These are phyloP conservation scores for Chiloscyllium plagiosum DNA, from an alignment of 2,113 vertebrate species.

Conservation along the genomic window DNA sequence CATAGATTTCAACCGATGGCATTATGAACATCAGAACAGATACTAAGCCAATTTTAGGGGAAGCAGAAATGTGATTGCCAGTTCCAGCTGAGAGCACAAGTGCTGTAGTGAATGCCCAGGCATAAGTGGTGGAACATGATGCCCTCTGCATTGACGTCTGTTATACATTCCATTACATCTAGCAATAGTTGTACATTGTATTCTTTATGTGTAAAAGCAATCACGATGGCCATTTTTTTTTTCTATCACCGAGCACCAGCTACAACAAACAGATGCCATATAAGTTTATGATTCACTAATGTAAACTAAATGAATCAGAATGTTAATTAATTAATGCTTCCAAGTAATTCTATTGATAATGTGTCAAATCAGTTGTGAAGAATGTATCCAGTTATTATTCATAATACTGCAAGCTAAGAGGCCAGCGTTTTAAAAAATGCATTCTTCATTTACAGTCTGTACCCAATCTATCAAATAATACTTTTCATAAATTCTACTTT, in stretches of 20 bases:
- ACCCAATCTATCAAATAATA: constrained; percentile 76
- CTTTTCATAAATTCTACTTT: constrained; percentile 88
- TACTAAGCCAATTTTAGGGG: constrained; percentile 65
- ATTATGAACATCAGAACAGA: constrained; percentile 94
- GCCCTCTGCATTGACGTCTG: constrained; percentile 59
- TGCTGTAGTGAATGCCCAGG: constrained; percentile 52
- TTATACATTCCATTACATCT: constrained; percentile 65
- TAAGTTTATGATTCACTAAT: constrained; percentile 46
- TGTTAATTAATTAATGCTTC: constrained; percentile 67
- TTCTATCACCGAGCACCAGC: constrained; percentile 66
- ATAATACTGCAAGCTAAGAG: constrained; percentile 57
- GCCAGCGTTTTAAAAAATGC: constrained; percentile 44
- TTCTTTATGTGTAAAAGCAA: constrained; percentile 50
- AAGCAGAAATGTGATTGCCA: constrained; percentile 45
- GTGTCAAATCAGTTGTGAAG: constrained; percentile 35
- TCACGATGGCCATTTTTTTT: constrained; percentile 65
- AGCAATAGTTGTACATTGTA: constrained; percentile 70
- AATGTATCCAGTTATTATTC: constrained; percentile 56
- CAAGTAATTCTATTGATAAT: constrained; percentile 58
- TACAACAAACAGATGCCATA: constrained; percentile 61
- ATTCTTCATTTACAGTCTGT: constrained; percentile 67
- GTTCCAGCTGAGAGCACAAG: constrained; percentile 62
- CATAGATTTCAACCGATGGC: constrained; percentile 98
- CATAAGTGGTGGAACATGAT: constrained; percentile 43
- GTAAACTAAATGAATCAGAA: constrained; percentile 67